Conservation (phyloP, 1,140 invertebrate genomes). For the Stenopsyche tienmushanensis region DNA sequence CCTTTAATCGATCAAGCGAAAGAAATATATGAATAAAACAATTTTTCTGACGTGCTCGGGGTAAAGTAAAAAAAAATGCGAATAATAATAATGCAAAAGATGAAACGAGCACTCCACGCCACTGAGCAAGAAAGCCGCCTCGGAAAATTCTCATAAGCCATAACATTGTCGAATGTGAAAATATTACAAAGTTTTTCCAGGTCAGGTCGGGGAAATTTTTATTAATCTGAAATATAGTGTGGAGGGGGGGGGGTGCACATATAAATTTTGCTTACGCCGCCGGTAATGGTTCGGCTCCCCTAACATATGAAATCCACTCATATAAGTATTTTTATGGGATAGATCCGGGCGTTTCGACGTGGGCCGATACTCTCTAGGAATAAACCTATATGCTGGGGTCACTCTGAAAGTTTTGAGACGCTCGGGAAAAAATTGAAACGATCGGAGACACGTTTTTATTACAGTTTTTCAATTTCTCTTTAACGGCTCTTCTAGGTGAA, state of each 20-base stretch:
- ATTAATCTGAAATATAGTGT: constrained; percentile 30
- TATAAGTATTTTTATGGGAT: constrained; percentile 24
- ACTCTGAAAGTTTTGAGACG: no score
- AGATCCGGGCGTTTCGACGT: not conserved
- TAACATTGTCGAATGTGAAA: constrained; percentile 32
- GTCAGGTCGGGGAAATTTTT: constrained; percentile 27
- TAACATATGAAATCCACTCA: constrained; percentile 26
- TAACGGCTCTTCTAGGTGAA: no score
- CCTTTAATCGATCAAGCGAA: not conserved
- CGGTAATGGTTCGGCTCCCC: constrained; percentile 21
- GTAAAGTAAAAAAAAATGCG: not conserved
- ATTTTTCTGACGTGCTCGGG: not conserved
- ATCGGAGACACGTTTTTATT: no score
- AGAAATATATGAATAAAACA: not conserved
- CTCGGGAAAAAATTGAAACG: no score
- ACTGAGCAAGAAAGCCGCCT: constrained; percentile 6
- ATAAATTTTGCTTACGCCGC: constrained; percentile 29
- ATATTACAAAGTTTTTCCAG: constrained; percentile 31
- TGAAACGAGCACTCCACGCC: not conserved
- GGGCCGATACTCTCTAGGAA: no score
- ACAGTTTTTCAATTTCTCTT: no score
- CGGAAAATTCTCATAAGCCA: constrained; percentile 29
- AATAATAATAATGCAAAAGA: not conserved
- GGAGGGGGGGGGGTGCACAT: not conserved
- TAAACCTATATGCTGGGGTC: no score